Base-by-base conservation (phyloP, 53 echinoderm and acorn worm genomes). In the Patiria pectinifera region DNA sequence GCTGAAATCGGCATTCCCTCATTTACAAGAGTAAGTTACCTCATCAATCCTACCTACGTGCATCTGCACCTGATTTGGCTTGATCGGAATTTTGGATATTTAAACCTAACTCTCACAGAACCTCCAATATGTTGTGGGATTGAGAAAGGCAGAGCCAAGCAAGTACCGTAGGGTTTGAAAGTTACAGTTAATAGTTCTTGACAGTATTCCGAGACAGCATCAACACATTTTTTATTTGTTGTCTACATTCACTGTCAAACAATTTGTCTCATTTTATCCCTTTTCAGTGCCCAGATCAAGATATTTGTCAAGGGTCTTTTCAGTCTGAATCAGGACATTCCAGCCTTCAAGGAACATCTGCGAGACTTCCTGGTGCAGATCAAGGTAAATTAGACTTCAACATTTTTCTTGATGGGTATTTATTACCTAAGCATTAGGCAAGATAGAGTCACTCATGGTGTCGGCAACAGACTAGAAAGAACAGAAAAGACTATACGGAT, bases 331-430 rank as follows among this genome's bases (percentile, higher is more conserved):
- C 98, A 98, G 85, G 98, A 98, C 94, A 96, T 98, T 70, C 96
- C 98, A 53, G 95, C 95, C 84, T 96, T 96, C 91, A 98, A 98
- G 71, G 98, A 98, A 90, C 98, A 98, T 82, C 75, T 98, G 85
- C 94, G 98, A 84, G 98, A 98, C 89, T 98, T 98, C 92, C 80
- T 98, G 74, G 98, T 98, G 24, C 98, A 98, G 82, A 98, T 98
- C 69, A 98, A 98, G 96, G 98, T 98, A 90, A 76, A 92, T 53
- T 43, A 45, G 4, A 4, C 24, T n/a, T 10, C n/a, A n/a, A 74
- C 19, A 23, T 21, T 16, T 66, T 6, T 16, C 15, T 14, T 18
- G 6, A 18, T 16, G 19, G 10, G 66, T 18, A 66, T 14, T 5
- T 53, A 53, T 6, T 53, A 53, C 8, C 53, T 1, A 53, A 35